These are phyloP conservation scores for Lathamus discolor DNA, from an alignment of 2,113 vertebrate genomes.

Conservation along the genomic window DNA sequence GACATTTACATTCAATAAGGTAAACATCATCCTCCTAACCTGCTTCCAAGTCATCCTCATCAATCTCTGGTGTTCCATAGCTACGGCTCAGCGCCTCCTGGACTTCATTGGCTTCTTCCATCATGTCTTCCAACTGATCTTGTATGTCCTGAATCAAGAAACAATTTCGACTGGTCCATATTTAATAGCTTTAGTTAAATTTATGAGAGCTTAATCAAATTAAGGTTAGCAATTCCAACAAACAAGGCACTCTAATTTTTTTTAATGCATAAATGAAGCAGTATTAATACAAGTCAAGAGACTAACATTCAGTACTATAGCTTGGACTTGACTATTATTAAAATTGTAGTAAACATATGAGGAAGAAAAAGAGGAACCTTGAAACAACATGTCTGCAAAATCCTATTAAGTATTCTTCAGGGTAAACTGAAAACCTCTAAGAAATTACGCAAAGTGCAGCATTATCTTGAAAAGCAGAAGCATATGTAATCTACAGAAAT, in stretches of 20 bases:
- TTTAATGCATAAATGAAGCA: not conserved
- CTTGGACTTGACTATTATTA: not conserved
- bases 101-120: conserved; percentile 95
- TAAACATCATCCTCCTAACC: conserved; percentile 72
- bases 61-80: conserved; percentile 94
- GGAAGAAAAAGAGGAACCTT: not conserved
- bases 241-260: not conserved
- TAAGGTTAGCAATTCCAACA: not conserved
- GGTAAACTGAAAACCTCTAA: not conserved
- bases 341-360: not conserved
- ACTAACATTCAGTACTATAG: not conserved
- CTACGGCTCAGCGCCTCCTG: conserved; percentile 93
- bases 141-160: conserved; percentile 85
- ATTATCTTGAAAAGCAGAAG: not conserved
- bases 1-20: not conserved
- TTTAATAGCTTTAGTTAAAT: not conserved
- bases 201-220: not conserved
- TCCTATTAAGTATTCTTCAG: not conserved
- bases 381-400: not conserved
- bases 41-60: conserved; percentile 95
- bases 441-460: not conserved
- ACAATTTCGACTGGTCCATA: not conserved
- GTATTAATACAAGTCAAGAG: not conserved
- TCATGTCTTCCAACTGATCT: conserved; percentile 97
- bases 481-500: not conserved